Evolutionary conservation across 2,888 invertebrate genomes (phyloP).

Genomic region (Diarsia mendica): DNA sequence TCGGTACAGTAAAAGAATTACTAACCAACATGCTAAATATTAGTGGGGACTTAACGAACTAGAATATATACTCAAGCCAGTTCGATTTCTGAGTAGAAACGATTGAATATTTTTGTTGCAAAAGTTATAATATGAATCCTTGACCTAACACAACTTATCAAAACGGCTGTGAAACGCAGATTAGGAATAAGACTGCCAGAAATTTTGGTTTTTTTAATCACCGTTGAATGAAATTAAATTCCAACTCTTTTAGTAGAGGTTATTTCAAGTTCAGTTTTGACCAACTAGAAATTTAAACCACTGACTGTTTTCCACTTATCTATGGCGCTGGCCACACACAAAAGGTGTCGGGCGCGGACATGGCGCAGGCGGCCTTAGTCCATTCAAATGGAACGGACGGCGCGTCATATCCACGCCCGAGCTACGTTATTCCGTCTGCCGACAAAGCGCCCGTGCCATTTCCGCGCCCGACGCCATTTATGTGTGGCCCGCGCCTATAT

Average conservation of each 20-base stretch:
- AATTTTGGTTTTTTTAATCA: background rate
- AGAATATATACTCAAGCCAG: background rate
- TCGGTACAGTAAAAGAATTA: background rate
- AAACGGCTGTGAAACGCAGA: background rate
- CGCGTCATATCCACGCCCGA: no score
- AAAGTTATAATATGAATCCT: background rate
- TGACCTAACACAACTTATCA: background rate
- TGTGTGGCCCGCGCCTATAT: no score
- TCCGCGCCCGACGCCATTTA: no score
- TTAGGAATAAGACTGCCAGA: background rate
- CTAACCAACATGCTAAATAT: background rate
- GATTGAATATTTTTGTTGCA: background rate
- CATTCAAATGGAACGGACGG: no score
- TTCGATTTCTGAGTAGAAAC: background rate
- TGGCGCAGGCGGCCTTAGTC: no score
- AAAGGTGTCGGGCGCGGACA: no score
- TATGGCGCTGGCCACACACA: no score
- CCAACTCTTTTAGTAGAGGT: background rate
- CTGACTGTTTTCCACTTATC: slow-evolving; percentile 21
- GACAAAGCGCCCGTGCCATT: no score
- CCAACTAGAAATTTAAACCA: slow-evolving; percentile 3
- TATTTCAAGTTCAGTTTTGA: background rate
- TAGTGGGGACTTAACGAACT: background rate
- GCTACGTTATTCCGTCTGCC: no score
- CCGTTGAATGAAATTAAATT: background rate